Conservation (phyloP, 2,797 vertebrate species). For the Pipistrellus nathusii region DNA sequence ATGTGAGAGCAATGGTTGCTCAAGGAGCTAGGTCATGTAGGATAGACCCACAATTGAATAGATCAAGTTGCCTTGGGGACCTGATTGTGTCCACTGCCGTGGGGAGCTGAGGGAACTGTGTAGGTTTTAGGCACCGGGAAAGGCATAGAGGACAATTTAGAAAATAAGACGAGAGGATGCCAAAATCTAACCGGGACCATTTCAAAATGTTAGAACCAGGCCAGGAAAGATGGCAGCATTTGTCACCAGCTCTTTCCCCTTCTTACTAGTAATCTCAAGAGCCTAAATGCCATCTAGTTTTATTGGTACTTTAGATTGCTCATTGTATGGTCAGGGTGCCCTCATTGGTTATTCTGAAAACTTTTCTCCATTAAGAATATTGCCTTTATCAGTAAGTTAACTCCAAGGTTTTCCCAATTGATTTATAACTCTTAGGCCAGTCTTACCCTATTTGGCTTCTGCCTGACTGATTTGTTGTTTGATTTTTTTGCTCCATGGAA, state of each 20-base stretch:
- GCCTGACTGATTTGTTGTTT: not conserved
- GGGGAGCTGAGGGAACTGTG: not conserved
- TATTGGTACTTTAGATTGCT: not conserved
- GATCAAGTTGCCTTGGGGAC: not conserved
- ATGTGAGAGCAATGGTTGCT: not conserved
- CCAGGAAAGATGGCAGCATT: not conserved
- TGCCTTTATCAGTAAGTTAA: slow-evolving; percentile 8
- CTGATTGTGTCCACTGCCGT: not conserved
- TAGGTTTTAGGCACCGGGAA: not conserved
- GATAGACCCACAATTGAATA: not conserved
- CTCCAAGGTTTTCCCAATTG: not conserved
- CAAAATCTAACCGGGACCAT: not conserved
- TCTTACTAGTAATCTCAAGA: not conserved
- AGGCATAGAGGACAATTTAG: not conserved
- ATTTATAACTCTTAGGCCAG: not conserved
- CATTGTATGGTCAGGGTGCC: not conserved
- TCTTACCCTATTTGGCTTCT: not conserved
- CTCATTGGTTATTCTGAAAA: not conserved
- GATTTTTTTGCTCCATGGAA: not conserved
- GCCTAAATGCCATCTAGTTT: not conserved
- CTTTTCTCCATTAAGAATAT: not conserved
- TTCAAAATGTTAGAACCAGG: not conserved
- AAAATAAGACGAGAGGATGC: not conserved
- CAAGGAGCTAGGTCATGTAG: not conserved
- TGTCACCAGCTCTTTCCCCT: not conserved